Conservation (phyloP, 2,113 vertebrate species). For the Procavia capensis region DNA sequence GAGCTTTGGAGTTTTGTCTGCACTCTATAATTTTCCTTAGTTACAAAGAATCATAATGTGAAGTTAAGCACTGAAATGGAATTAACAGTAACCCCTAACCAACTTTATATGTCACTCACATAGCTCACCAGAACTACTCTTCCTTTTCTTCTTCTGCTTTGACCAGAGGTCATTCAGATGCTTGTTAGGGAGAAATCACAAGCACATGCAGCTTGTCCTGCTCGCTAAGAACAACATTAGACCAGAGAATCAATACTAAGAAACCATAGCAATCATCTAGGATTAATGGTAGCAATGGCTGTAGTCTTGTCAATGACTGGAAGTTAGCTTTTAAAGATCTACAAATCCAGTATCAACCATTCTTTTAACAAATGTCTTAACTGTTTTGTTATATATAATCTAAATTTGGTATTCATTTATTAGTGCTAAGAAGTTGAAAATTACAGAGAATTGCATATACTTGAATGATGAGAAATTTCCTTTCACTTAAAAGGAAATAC, state of each 20-base stretch:
- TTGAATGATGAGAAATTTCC: neutral
- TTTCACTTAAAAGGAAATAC: neutral
- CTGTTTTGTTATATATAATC: neutral
- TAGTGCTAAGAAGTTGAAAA: neutral
- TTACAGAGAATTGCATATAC: neutral
- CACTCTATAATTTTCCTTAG: neutral
- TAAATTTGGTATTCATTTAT: neutral
- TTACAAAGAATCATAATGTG: neutral
- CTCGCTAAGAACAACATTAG: neutral
- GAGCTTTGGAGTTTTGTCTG: neutral
- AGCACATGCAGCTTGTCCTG: neutral
- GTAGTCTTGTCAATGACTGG: neutral
- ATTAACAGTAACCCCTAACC: neutral
- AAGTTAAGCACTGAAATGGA: neutral
- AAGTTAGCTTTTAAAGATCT: neutral
- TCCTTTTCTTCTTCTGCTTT: neutral
- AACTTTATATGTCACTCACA: neutral
- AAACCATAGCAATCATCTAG: neutral
- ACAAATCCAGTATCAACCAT: neutral
- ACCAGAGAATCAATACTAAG: neutral
- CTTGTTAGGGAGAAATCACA: neutral
- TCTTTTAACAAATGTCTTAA: neutral
- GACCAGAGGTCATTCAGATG: neutral
- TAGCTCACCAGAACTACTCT: neutral
- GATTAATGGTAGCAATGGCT: neutral